These are phyloP conservation scores for Sericinus montela DNA, from an alignment of 2,888 invertebrate species.

Conservation along the genomic window DNA sequence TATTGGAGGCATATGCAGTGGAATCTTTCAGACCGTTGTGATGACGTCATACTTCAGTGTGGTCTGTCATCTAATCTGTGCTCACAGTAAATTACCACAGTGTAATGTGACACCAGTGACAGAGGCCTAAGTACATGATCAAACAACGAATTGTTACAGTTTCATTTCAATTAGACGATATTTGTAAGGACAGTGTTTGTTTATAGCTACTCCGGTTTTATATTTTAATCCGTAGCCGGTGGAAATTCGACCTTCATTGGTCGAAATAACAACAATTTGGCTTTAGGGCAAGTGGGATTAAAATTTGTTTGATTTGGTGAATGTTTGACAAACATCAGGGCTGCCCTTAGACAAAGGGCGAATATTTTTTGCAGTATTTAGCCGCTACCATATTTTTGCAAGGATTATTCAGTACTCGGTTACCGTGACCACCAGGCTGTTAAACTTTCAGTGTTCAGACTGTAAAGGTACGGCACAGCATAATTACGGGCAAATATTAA, in stretches of 20 bases:
- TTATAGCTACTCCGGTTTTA: conserved; percentile 20
- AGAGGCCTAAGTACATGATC: conserved; percentile 37
- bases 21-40: no score
- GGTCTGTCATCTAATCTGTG: no score
- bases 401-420: no score
- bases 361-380: not conserved
- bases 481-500: no score
- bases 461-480: no score
- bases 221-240: not conserved
- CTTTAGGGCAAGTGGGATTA: not conserved
- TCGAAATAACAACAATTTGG: not conserved
- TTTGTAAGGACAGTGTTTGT: conserved; percentile 37
- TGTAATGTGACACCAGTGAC: conserved; percentile 29
- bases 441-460: no score
- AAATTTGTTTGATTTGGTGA: conserved; percentile 11
- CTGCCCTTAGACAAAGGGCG: not conserved
- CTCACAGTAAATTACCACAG: not conserved
- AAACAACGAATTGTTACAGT: conserved; percentile 61
- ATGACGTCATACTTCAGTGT: no score
- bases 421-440: no score
- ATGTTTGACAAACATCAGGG: conserved; percentile 11
- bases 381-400: no score
- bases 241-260: conserved; percentile 3
- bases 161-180: conserved; percentile 57
- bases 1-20: no score